Evolutionary conservation across 1,140 invertebrate genomes (phyloP), one percentile per base, ranked within the genome.

Genomic region (Arion vulgaris): DNA sequence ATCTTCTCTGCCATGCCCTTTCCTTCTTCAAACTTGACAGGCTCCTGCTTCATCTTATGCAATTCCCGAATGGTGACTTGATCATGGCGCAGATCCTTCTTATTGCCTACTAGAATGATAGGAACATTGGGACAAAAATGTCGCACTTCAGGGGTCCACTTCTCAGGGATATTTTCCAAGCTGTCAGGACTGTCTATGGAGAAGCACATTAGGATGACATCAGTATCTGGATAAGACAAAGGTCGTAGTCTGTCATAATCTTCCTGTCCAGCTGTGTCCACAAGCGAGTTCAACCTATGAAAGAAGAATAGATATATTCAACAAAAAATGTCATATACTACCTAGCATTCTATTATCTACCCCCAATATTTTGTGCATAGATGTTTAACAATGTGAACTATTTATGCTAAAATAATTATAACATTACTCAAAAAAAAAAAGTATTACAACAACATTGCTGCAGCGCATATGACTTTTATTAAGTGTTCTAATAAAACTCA

Each of bases 1-100:
- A 99, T 99, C 94, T 99, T 99, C 91, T 99, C 98, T 68, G 98
- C 97, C 97, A 99, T 99, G 72, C 97, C 96, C 87, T 97, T 95
- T 83, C 98, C 93, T 92, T 99, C 98, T 91, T 99, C 98, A 71
- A 97, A 96, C 93, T 98, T 98, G 17, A 99, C 98, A 41, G 98
- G 98, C 93, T 99, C 98, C 92, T 99, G 98, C 93, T 99, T 99
- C 97, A 99, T 99, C 93, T 99, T 99, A 85, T 95, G 95, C 84
- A 99, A 94, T 94, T 99, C 95, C 85, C 97, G 96, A 89, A 99
- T 98, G 78, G 98, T 99, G 91, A 95, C 96, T 36, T 97, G 96
- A 94, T 99, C 98, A 93, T 98, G 98, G 89, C 98, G 95, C 87
- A 99, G 95, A 88, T 93, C 92, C 83, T 91, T 92, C 85, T 93